Evolutionary conservation across 2,888 invertebrate genomes (phyloP).

Genomic region (Pammene fasciana): DNA sequence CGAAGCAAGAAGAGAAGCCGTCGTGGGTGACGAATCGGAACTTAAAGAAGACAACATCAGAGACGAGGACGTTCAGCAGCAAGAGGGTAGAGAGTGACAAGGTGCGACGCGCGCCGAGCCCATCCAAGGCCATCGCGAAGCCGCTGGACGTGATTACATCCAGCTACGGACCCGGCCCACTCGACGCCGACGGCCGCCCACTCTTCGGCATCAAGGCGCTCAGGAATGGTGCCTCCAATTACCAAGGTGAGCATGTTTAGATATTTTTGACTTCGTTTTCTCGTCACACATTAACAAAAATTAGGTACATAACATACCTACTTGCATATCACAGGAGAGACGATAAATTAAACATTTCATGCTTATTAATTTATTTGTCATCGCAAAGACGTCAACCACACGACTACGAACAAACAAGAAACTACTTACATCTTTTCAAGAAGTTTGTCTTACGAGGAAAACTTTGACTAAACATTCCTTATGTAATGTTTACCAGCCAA

Average conservation of each 20-base stretch:
- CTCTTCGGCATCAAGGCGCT: conserved; percentile 91
- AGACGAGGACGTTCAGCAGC: conserved; percentile 66
- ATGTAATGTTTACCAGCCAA: too few species aligned
- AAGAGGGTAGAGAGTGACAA: conserved; percentile 73
- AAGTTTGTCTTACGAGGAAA: too few species aligned
- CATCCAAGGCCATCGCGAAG: conserved; percentile 70
- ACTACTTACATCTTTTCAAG: too few species aligned
- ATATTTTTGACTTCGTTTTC: too few species aligned
- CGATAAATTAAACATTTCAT: too few species aligned
- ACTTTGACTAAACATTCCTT: too few species aligned
- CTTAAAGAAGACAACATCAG: conserved; percentile 80
- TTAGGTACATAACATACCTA: too few species aligned
- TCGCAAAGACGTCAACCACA: too few species aligned
- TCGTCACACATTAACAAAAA: too few species aligned
- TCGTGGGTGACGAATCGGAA: conserved; percentile 85
- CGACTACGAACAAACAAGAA: too few species aligned
- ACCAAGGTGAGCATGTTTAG: conserved; percentile 80
- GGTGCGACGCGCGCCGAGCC: conserved; percentile 68
- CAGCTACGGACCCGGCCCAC: conserved; percentile 92
- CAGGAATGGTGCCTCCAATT: conserved; percentile 83
- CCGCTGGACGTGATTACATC: conserved; percentile 88
- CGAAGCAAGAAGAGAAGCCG: conserved; percentile 81
- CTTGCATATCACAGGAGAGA: too few species aligned
- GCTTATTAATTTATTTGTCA: too few species aligned
- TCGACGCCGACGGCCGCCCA: conserved; percentile 90